A percentile compares a stretch with the other conserved stretches of the same genome.
Conservation (phyloP, 2,113 vertebrate genomes). For the Gasterosteus nipponicus region DNA sequence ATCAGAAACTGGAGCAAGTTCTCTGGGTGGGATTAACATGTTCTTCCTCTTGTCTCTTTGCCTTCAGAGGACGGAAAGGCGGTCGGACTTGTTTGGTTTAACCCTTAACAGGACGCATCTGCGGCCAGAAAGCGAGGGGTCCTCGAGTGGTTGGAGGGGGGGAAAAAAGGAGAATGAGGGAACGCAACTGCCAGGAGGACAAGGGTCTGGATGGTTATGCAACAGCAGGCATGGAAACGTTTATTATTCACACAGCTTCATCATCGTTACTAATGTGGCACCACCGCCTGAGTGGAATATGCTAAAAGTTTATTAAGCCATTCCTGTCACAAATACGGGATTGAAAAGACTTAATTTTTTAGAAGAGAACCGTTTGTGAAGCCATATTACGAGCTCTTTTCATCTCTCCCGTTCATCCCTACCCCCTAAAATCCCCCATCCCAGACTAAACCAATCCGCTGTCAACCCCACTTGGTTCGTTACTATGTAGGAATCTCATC, state of each 20-base stretch:
- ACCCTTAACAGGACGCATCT: constrained; percentile 24
- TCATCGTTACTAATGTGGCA: neutral
- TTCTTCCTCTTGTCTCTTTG: constrained; percentile 12
- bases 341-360: constrained; percentile 9
- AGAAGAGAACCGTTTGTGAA: constrained; percentile 32
- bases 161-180: constrained; percentile 9
- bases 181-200: constrained; percentile 18
- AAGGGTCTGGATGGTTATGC: constrained; percentile 28
- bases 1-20: constrained; percentile 43
- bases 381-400: constrained; percentile 50
- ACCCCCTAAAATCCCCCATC: constrained; percentile 38
- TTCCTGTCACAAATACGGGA: constrained; percentile 9
- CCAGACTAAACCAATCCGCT: constrained; percentile 59
- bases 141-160: constrained; percentile 15
- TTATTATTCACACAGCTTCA: neutral
- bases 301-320: constrained; percentile 32
- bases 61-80: constrained; percentile 10
- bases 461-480: constrained; percentile 52
- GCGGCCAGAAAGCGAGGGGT: constrained; percentile 38
- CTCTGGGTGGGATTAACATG: constrained; percentile 27
- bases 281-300: constrained; percentile 7
- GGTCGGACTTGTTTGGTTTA: neutral
- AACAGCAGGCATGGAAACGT: constrained; percentile 30
- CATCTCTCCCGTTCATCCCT: constrained; percentile 38
- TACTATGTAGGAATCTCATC: constrained; percentile 51